Evolutionary conservation across 2,797 vertebrate species (phyloP).

Genomic region (Sciurus vulgaris): DNA sequence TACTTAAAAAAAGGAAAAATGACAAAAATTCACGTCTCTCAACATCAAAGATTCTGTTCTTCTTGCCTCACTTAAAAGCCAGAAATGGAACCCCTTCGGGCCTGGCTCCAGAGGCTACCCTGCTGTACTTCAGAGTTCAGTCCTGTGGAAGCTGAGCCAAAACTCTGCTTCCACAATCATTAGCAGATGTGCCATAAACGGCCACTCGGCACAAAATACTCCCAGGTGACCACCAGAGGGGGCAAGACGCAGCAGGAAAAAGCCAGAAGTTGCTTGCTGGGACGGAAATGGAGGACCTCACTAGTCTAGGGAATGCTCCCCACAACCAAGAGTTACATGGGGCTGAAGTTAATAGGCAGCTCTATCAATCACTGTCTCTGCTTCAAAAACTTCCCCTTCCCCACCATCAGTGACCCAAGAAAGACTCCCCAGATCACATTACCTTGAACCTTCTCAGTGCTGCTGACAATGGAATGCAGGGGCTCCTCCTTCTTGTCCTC

Average conservation of each 20-base stretch:
- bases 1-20: background rate
- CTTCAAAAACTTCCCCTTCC: background rate
- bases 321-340: background rate
- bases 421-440: rapidly evolving
- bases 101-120: background rate
- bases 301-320: background rate
- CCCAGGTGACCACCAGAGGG: background rate
- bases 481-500: conserved; percentile 92
- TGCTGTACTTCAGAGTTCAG: background rate
- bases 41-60: background rate
- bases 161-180: background rate
- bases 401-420: background rate
- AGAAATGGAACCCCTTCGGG: background rate
- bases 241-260: background rate
- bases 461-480: conserved; percentile 93
- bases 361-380: background rate
- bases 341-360: rapidly evolving
- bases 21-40: conserved; percentile 34
- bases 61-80: conserved; percentile 13
- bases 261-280: background rate
- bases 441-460: conserved; percentile 94
- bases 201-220: background rate
- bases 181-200: conserved; percentile 55
- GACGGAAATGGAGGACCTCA: background rate
- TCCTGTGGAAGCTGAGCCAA: background rate